Evolutionary conservation across 1,140 invertebrate species (phyloP).

Genomic region (Aleiodes sp.): DNA sequence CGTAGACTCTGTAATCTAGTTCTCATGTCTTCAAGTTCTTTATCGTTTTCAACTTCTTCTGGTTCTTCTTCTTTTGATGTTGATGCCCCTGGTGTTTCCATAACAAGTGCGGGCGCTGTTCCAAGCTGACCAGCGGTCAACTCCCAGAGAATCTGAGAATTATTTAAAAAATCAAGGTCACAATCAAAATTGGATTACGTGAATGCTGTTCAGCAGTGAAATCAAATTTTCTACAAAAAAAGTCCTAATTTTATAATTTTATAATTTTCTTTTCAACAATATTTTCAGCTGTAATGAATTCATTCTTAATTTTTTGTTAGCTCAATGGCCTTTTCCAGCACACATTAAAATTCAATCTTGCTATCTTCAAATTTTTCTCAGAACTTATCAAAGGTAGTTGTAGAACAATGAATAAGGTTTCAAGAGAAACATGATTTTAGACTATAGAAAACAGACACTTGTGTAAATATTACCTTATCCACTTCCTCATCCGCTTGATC

Average conservation of each 20-base stretch:
- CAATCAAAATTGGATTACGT: background rate
- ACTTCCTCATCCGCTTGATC: slow-evolving; percentile 93
- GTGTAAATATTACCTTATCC: slow-evolving; percentile 76
- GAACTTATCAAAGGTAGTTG: too few relatives aligned
- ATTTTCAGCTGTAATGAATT: too few relatives aligned
- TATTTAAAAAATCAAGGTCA: slow-evolving; percentile 32
- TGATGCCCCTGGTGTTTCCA: slow-evolving; percentile 71
- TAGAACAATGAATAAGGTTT: too few relatives aligned
- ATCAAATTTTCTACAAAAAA: too few relatives aligned
- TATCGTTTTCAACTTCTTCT: slow-evolving; percentile 78
- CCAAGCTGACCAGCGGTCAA: slow-evolving; percentile 93
- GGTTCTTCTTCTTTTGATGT: slow-evolving; percentile 62
- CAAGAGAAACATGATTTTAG: too few relatives aligned
- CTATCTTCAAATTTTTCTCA: too few relatives aligned
- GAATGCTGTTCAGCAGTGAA: too few relatives aligned
- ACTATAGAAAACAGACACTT: slow-evolving; percentile 24
- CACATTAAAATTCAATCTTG: too few relatives aligned
- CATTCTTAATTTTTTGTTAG: too few relatives aligned
- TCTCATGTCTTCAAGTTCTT: slow-evolving; percentile 87
- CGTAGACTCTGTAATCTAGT: slow-evolving; percentile 82
- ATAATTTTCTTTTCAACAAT: too few relatives aligned
- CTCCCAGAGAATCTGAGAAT: slow-evolving; percentile 87
- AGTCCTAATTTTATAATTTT: too few relatives aligned
- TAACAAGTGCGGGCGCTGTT: slow-evolving; percentile 83
- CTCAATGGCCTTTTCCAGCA: too few relatives aligned